phyloP scores from a whole-genome alignment of 2,888 invertebrate genomes.

The Lacanobia oleracea region DNA sequence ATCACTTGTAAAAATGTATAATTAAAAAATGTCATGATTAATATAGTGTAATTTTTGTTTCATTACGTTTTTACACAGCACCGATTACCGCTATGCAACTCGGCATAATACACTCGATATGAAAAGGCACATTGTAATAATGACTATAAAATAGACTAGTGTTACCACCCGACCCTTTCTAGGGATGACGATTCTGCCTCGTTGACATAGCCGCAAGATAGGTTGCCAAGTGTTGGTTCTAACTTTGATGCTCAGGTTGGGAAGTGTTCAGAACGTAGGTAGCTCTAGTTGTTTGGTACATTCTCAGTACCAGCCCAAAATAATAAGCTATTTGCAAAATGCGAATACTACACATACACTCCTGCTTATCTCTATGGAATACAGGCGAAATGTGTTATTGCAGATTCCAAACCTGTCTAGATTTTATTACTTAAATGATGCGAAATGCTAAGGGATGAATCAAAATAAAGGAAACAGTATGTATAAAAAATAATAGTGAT shows the following conservation, averaged over 20 bases:
- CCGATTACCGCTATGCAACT: too few species aligned
- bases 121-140: too few species aligned
- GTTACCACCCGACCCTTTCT: background rate
- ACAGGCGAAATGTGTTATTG: background rate
- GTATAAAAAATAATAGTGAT: slow-evolving; percentile 82
- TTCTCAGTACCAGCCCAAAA: background rate
- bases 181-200: background rate
- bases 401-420: background rate
- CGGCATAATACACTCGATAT: too few species aligned
- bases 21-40: slow-evolving; percentile 29
- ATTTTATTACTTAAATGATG: background rate
- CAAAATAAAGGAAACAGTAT: slow-evolving; percentile 49
- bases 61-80: too few species aligned
- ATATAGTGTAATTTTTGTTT: background rate
- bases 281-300: background rate
- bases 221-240: background rate
- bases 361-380: background rate
- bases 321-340: background rate
- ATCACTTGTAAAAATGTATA: slow-evolving; percentile 52
- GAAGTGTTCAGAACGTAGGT: background rate
- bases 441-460: background rate
- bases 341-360: background rate
- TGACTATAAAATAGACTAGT: background rate
- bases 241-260: background rate
- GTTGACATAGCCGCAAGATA: background rate